Evolutionary conservation across 1,140 invertebrate genomes (phyloP).

Genomic region (Stratiolaelaps scimitus): DNA sequence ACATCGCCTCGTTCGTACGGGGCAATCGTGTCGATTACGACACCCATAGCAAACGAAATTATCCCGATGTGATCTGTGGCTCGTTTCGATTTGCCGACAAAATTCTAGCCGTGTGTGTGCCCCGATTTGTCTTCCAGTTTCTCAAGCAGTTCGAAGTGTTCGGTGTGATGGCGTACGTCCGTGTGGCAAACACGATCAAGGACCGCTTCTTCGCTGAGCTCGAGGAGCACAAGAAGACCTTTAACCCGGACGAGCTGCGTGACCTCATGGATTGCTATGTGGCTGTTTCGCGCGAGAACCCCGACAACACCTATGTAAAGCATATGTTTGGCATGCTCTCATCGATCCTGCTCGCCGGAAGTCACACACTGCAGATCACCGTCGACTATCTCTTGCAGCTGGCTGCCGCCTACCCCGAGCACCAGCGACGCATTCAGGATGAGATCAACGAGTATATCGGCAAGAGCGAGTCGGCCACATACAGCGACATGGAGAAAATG

Average conservation of each 20-base stretch:
- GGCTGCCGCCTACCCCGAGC: conserved; percentile 26
- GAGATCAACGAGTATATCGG: conserved; percentile 30
- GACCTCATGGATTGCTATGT: conserved; percentile 33
- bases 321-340: conserved; percentile 26
- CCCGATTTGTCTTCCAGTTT: conserved; percentile 21
- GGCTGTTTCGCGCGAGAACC: not conserved
- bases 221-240: conserved; percentile 1
- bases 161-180: conserved; percentile 10
- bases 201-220: conserved; percentile 4
- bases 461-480: conserved; percentile 28
- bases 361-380: conserved; percentile 19
- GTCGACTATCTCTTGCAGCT: conserved; percentile 19
- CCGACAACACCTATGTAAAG: conserved; percentile 7
- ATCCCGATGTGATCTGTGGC: conserved; percentile 9
- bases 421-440: conserved; percentile 26
- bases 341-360: conserved; percentile 8
- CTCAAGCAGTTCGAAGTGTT: conserved; percentile 24
- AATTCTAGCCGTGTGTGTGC: conserved; percentile 21
- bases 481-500: conserved; percentile 30
- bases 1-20: conserved; percentile 13
- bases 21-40: conserved; percentile 6
- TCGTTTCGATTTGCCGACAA: conserved; percentile 15
- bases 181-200: not conserved
- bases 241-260: conserved; percentile 10
- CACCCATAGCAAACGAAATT: not conserved